These are phyloP conservation scores for Adoxophyes honmai DNA, from an alignment of 1,140 invertebrate genomes.

Conservation along the genomic window DNA sequence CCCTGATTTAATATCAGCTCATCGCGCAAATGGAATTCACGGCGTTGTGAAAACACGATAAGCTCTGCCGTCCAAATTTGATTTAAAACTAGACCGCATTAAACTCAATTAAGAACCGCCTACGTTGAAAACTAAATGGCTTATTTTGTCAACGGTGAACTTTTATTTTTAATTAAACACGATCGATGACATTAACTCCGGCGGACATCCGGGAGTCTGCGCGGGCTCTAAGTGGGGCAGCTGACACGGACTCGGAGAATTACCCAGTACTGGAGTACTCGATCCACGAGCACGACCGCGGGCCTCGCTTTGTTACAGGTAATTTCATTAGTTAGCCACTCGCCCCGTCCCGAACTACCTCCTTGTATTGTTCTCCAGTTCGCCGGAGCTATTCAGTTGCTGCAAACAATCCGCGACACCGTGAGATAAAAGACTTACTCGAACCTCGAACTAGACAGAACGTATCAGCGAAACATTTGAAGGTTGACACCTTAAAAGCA, in stretches of 20 bases:
- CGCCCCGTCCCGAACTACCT: neutral
- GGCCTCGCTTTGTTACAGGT: constrained; percentile 41
- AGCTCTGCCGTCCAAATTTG: no score
- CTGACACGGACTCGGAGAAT: no score
- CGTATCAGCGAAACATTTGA: no score
- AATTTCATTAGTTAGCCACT: constrained; percentile 43
- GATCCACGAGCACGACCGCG: constrained; percentile 26
- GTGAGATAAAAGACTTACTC: neutral
- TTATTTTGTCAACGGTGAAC: neutral
- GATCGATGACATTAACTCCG: constrained; percentile 11
- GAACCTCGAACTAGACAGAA: no score
- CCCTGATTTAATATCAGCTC: no score
- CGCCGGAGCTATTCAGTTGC: neutral
- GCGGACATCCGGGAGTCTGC: constrained; percentile 8
- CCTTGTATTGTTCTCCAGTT: constrained; percentile 3
- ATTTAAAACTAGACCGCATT: no score
- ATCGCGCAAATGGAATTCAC: no score
- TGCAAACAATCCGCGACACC: constrained; percentile 1
- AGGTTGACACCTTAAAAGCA: no score
- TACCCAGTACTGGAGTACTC: neutral
- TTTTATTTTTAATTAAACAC: constrained; percentile 14
- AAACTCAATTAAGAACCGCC: neutral
- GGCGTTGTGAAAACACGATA: no score
- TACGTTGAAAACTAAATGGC: neutral
- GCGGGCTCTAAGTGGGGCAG: constrained; percentile 7